A percentile compares a stretch with the other conserved stretches of the same genome.
Evolutionary conservation across 2,888 invertebrate species (phyloP).

Genomic region (Orthonychiurus folsomi): DNA sequence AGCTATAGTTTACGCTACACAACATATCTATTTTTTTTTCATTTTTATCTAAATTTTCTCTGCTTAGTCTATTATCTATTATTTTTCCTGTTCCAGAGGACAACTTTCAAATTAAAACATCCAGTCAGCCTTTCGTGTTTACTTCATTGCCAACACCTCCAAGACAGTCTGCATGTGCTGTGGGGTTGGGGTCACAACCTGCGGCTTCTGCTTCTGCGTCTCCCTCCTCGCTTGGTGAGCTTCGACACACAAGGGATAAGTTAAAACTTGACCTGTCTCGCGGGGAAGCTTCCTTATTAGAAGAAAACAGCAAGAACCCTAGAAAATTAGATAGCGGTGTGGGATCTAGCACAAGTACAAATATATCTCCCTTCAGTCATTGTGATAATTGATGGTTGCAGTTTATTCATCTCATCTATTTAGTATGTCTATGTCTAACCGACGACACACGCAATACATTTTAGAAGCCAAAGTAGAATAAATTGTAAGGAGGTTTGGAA

Average conservation of each 20-base stretch:
- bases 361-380: slow-evolving; percentile 30
- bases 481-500: background rate
- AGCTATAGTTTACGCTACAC: slow-evolving; percentile 13
- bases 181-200: no score
- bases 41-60: no score
- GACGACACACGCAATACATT: no score
- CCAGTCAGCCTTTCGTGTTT: background rate
- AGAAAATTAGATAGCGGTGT: slow-evolving; percentile 31
- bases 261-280: slow-evolving; percentile 57
- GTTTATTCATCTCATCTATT: background rate
- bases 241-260: slow-evolving; percentile 62
- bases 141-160: background rate
- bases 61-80: background rate
- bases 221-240: slow-evolving; percentile 51
- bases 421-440: no score
- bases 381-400: slow-evolving; percentile 21
- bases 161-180: no score
- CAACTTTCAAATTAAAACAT: background rate
- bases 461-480: background rate
- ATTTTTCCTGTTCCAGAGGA: background rate
- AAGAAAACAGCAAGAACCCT: slow-evolving; percentile 10
- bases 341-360: slow-evolving; percentile 35
- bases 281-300: slow-evolving; percentile 35
- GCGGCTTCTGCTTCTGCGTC: no score
- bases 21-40: slow-evolving; percentile 7